phyloP scores from a whole-genome alignment of 2,113 vertebrate species.

The Rallus limicola region DNA sequence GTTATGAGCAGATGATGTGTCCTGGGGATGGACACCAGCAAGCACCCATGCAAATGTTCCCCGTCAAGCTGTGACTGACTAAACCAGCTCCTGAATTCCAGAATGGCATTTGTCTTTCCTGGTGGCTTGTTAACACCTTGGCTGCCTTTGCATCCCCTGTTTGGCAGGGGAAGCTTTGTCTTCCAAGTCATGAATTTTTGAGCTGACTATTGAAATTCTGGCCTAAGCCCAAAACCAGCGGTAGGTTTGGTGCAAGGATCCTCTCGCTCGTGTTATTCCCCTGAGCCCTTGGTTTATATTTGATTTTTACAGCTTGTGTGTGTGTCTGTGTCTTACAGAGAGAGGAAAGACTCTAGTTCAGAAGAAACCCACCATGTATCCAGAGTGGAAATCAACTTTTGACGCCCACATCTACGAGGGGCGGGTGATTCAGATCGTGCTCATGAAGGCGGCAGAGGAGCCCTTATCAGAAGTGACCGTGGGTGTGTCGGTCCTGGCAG shows the following conservation, averaged over 20 bases:
- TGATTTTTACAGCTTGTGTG: background rate
- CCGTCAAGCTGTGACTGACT: background rate
- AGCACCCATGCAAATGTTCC: background rate
- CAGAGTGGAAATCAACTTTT: constrained; percentile 92
- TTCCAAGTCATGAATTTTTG: background rate
- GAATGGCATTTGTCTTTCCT: background rate
- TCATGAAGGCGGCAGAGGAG: constrained; percentile 95
- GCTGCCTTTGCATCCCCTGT: background rate
- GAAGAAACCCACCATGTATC: constrained; percentile 97
- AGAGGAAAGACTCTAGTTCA: constrained; percentile 95
- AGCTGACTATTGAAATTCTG: background rate
- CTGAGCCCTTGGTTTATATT: background rate
- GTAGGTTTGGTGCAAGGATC: background rate
- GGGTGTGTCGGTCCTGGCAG: constrained; percentile 92
- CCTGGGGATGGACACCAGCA: background rate
- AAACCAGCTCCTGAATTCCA: background rate
- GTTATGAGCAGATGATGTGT: rapidly evolving
- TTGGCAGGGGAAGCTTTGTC: background rate
- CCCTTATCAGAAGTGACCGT: constrained; percentile 91
- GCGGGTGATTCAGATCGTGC: constrained; percentile 92
- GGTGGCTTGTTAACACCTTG: background rate
- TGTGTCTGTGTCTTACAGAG: constrained; percentile 73
- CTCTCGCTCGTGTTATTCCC: background rate
- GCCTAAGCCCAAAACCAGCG: background rate
- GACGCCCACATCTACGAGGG: constrained; percentile 97